phyloP scores from a whole-genome alignment of 2,113 vertebrate genomes.

The Rallus limicola region DNA sequence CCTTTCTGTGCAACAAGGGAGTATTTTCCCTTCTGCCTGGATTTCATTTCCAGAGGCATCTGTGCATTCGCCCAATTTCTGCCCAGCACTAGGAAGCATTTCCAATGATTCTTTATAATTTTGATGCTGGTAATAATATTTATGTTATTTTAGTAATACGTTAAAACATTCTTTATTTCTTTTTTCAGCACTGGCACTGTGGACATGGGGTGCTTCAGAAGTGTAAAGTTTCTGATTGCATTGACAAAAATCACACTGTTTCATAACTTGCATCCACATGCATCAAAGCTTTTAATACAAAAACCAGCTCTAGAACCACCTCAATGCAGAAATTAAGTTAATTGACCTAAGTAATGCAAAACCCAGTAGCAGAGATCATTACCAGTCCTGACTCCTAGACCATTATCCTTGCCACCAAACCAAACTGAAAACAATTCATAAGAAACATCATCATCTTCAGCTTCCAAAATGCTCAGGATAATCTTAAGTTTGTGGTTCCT shows the following conservation, averaged over 20 bases:
- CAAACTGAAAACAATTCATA: not conserved
- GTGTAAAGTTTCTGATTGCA: not conserved
- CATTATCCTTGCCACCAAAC: not conserved
- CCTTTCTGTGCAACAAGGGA: conserved; percentile 55
- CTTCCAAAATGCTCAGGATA: not conserved
- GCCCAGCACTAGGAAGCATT: conserved; percentile 9
- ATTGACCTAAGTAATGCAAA: not conserved
- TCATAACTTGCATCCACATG: not conserved
- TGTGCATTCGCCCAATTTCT: conserved; percentile 28
- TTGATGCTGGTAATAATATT: not conserved
- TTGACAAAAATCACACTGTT: not conserved
- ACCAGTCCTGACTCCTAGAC: not conserved
- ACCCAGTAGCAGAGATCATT: not conserved
- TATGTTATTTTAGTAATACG: not conserved
- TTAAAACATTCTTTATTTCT: not conserved
- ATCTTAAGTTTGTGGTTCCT: not conserved
- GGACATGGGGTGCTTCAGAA: not conserved
- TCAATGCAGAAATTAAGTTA: not conserved
- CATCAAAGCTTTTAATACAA: not conserved
- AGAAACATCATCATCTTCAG: not conserved
- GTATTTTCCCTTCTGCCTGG: conserved; percentile 58
- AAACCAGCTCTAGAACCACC: not conserved
- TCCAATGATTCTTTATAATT: conserved; percentile 36
- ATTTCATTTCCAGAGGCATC: conserved; percentile 38
- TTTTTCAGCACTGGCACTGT: not conserved